Conservation (phyloP, 2,888 invertebrate genomes). For the Amaurobius ferox region DNA sequence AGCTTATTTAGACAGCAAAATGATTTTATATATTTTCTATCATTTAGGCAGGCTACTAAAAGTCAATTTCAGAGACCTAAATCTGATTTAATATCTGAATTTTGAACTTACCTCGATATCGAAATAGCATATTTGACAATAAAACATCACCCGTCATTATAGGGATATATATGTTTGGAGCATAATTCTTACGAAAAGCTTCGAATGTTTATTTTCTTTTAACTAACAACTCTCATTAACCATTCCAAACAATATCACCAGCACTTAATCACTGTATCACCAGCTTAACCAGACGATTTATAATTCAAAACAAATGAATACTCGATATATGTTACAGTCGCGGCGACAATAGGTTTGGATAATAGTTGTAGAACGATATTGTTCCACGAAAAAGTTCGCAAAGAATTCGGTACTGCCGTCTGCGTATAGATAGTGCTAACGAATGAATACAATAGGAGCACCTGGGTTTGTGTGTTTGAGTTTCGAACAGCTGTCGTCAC, state of each 20-base stretch:
- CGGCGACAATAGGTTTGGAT: background rate
- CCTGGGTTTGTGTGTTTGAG: constrained; percentile 58
- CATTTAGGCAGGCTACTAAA: no score
- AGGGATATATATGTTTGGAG: background rate
- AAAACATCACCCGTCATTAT: constrained; percentile 60
- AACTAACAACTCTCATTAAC: background rate
- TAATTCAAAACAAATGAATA: no score
- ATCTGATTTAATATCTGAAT: no score
- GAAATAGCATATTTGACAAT: constrained; percentile 47
- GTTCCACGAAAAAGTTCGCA: background rate
- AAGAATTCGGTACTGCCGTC: background rate
- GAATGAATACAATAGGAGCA: constrained; percentile 17
- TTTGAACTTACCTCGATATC: constrained; percentile 62
- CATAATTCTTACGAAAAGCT: background rate
- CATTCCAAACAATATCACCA: background rate
- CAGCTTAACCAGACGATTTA: background rate
- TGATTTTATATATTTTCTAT: no score
- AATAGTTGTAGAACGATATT: background rate
- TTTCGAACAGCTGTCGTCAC: constrained; percentile 56
- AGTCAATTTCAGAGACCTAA: no score
- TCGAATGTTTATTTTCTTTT: background rate
- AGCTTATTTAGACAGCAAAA: no score
- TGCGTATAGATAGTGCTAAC: background rate
- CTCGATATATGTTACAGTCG: no score
- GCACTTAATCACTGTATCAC: background rate